Evolutionary conservation across 2,797 vertebrate species (phyloP), one percentile per base, ranked within the genome.

Genomic region (Girardinus metallicus): DNA sequence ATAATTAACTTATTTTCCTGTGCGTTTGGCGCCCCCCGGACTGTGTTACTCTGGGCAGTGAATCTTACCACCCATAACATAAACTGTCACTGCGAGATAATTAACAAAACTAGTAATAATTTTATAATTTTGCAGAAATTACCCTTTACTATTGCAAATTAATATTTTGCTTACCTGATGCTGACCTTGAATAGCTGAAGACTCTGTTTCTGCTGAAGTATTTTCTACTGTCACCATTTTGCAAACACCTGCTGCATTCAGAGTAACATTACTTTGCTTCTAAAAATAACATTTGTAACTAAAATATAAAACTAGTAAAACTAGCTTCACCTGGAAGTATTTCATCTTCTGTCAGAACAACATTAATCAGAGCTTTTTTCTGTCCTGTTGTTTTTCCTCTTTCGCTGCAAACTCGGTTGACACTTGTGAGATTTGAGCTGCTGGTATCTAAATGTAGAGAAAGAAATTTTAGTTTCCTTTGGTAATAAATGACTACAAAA

Each of bases 191-290:
- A 5, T 41, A 39, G 73, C 36, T 71, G 34, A 1, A 39, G 80
- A 75, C 8, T 88, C 88, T 18, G 71, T 74, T 83, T 89, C 89
- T 66, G 73, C 73, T 79, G 70, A 85, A 76, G 5, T 73, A 3
- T 91, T 86, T 64, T 95, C 93, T 2, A 95, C 79, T 80, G 93
- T 93, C 85, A 94, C 88, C 88, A 95, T 93, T 92, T 93, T 92
- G 64, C 80, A 91, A 77, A 94, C 89, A 79, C 92, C 94, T 94
- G 85, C 81, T 62, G 43, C 81, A 77, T 82, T 60, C 12, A 80
- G 78, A 43, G 4, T 0, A 72, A 85, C 11, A 51, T 68, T 62
- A 75, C 21, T 13, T 10, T 79, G 5, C 10, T 16, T 76, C 8
- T 64, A 23, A 55, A 77, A 47, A 36, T 57, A 0, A 34, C 4